These are phyloP conservation scores for Nomada goodeniana DNA, from an alignment of 2,888 invertebrate genomes.

Conservation along the genomic window DNA sequence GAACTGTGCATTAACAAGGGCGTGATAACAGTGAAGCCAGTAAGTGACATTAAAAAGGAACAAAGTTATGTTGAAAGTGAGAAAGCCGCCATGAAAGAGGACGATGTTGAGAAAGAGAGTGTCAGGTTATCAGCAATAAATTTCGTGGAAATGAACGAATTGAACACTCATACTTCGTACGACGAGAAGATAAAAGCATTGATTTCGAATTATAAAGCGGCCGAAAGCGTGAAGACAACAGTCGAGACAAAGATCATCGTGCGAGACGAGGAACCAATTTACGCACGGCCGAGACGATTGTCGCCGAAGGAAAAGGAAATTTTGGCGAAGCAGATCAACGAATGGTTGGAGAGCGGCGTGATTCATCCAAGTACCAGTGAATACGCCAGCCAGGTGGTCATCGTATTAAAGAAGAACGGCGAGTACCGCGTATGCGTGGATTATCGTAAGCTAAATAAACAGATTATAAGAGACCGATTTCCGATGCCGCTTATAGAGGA, in stretches of 20 bases:
- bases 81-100: too few species aligned
- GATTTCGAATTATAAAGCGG: too few species aligned
- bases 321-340: conserved; percentile 9
- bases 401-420: conserved; percentile 26
- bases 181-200: too few species aligned
- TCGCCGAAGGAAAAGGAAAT: conserved; percentile 14
- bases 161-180: too few species aligned
- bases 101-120: too few species aligned
- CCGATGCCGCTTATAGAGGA: conserved; percentile 31
- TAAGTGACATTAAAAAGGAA: too few species aligned
- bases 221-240: too few species aligned
- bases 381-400: conserved; percentile 8
- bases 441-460: conserved; percentile 17
- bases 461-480: conserved; percentile 12
- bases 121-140: too few species aligned
- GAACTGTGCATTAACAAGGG: too few species aligned
- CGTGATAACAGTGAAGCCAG: too few species aligned
- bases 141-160: too few species aligned
- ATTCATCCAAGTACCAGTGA: conserved; percentile 12
- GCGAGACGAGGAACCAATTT: conserved; percentile 5
- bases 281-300: conserved; percentile 8
- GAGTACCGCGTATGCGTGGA: conserved; percentile 20
- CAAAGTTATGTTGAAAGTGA: too few species aligned
- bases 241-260: conserved; percentile 15
- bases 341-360: conserved; percentile 18